Percentiles rank a stretch among this genome's conserved stretches.
Conservation (phyloP, 2,888 invertebrate species). For the Ernsta delagoae region DNA sequence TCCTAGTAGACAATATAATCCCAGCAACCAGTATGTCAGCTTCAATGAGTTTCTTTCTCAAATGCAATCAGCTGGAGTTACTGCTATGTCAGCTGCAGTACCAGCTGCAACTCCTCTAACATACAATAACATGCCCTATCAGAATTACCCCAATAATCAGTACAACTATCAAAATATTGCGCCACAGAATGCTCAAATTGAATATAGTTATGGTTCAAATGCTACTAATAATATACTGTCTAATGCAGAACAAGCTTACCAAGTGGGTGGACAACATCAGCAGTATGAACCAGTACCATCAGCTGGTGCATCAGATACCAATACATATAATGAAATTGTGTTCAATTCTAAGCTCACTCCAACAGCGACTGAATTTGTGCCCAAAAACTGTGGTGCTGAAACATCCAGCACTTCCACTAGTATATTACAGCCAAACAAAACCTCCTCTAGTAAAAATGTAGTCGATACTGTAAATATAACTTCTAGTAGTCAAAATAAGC, state of each 20-base stretch:
- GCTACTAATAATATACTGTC: slow-evolving; percentile 41
- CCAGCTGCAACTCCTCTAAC: slow-evolving; percentile 52
- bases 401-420: slow-evolving; percentile 50
- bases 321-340: slow-evolving; percentile 62
- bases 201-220: slow-evolving; percentile 57
- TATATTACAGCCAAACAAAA: slow-evolving; percentile 34
- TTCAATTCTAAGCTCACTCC: slow-evolving; percentile 82
- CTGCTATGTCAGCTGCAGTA: slow-evolving; percentile 46
- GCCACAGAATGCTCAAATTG: slow-evolving; percentile 59
- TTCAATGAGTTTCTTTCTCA: slow-evolving; percentile 76
- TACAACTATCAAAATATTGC: slow-evolving; percentile 68
- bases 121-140: slow-evolving; percentile 64
- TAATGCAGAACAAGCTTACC: slow-evolving; percentile 52
- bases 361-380: slow-evolving; percentile 85
- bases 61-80: slow-evolving; percentile 63
- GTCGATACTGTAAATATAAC: slow-evolving; percentile 43
- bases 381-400: slow-evolving; percentile 60
- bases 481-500: slow-evolving; percentile 52
- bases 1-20: slow-evolving; percentile 58
- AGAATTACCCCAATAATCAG: slow-evolving; percentile 62
- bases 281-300: slow-evolving; percentile 55
- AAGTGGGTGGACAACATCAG: slow-evolving; percentile 41
- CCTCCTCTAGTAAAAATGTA: slow-evolving; percentile 37
- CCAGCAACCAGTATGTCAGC: slow-evolving; percentile 71
- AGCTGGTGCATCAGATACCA: slow-evolving; percentile 53